Percentiles rank a stretch among this genome's conserved stretches.
These are phyloP conservation scores for Sphyrna mokarran DNA, from an alignment of 2,113 vertebrate genomes.

Conservation along the genomic window DNA sequence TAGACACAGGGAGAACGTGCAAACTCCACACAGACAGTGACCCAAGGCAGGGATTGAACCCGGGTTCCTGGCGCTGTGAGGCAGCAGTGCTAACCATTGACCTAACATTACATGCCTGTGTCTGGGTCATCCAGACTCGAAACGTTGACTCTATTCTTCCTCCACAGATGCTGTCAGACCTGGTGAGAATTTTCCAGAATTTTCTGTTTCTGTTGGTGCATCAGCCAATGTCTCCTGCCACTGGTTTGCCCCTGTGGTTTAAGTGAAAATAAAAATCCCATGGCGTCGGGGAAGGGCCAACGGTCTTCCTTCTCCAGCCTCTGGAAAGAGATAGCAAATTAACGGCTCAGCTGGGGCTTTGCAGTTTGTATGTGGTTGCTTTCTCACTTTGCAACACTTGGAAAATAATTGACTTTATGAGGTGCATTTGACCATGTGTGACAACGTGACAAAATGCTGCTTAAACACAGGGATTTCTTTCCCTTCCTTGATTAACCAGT, in stretches of 20 bases:
- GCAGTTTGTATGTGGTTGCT: background rate
- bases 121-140: too few species aligned
- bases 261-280: background rate
- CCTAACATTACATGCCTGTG: too few species aligned
- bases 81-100: too few species aligned
- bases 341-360: background rate
- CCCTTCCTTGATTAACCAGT: background rate
- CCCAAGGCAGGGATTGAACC: too few species aligned
- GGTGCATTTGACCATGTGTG: background rate
- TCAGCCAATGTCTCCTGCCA: background rate
- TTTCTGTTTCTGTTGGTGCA: too few species aligned
- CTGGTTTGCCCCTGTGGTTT: background rate
- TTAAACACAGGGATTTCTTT: background rate
- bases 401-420: background rate
- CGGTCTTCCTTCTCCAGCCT: background rate
- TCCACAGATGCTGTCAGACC: too few species aligned
- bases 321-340: background rate
- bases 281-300: background rate
- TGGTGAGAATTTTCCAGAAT: too few species aligned
- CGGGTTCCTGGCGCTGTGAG: too few species aligned
- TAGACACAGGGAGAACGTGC: too few species aligned
- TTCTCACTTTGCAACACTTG: background rate
- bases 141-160: too few species aligned
- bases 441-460: background rate
- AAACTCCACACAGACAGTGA: too few species aligned